Evolutionary conservation across 2,113 vertebrate species (phyloP).

Genomic region (Rattus rattus): DNA sequence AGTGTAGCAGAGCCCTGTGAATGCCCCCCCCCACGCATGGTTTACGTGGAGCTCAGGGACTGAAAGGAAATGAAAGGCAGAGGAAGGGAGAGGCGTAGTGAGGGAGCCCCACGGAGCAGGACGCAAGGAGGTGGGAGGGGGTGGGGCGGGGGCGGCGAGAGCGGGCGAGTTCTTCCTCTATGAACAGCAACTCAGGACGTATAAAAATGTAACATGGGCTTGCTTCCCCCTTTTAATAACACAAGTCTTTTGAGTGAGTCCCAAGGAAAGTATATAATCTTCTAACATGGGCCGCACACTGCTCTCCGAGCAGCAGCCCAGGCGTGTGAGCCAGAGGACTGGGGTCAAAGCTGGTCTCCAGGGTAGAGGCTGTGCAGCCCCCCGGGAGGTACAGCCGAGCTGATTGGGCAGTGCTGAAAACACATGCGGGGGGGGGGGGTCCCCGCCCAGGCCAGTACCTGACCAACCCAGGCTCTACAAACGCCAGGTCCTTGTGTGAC

Average conservation of each 20-base stretch:
- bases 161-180: neutral
- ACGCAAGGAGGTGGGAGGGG: neutral
- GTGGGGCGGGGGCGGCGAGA: neutral
- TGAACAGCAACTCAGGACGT: neutral
- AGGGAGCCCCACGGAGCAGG: neutral
- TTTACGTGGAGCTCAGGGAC: neutral
- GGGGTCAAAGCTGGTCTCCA: neutral
- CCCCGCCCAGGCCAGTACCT: rapidly evolving
- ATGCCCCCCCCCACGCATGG: neutral
- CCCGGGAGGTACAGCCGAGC: neutral
- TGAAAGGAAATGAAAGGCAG: constrained; percentile 26
- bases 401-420: neutral
- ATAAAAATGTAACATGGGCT: neutral
- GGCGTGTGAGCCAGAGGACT: neutral
- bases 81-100: neutral
- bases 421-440: rapidly evolving
- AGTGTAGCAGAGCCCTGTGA: neutral
- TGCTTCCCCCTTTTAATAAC: neutral
- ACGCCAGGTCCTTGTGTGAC: rapidly evolving
- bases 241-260: neutral
- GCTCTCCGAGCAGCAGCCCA: neutral
- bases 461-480: too few species aligned
- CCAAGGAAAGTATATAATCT: constrained; percentile 14
- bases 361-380: neutral
- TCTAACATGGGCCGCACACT: neutral